Evolutionary conservation across 2,888 invertebrate genomes (phyloP), one percentile per base, ranked within the genome.

Genomic region (Nesidiocoris tenuis): DNA sequence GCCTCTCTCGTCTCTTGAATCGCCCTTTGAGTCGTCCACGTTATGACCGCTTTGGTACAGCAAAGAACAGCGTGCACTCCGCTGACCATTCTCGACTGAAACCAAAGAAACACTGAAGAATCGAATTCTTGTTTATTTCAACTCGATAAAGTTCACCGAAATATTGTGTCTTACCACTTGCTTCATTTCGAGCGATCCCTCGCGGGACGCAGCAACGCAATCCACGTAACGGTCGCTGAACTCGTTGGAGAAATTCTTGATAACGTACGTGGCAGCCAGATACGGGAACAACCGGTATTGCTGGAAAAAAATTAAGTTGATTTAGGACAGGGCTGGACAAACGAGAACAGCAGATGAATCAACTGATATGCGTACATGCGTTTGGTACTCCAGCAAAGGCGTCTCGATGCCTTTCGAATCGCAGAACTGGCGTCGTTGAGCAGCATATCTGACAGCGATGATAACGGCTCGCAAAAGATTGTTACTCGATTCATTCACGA

Each of bases 351-450:
- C 5, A 64, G 3, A 18, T 5, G 59, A 59, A 2, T 5, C 3
- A 59, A 59, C 5, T 59, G 3, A 59, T 39, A n/a, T n/a, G n/a
- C 84, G 84, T 83, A 91, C 91, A 85, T 94, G 95, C 57, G 93
- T 88, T 83, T 95, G 97, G 83, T 98, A 98, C 82, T 97, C 96
- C 80, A 98, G 84, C 0, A 98, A 91, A 0, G 96, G 91, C 78
- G 90, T 87, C 83, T 98, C 97, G 74, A 88, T 87, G 5, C 84
- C 82, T 1, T 85, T 83, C 12, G 87, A 86, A 1, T 89, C 87
- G 0, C 93, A 90, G 83, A 97, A 98, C 85, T 98, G 98, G 80
- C 88, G 89, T 78, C 97, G 87, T 0, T 91, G 91, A 0, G 90
- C 94, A 0, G 95, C 92, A 84, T 97, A 97, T 18, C 97, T 86